Conservation (phyloP, 2,888 invertebrate genomes). For the Eumacrocentrus americanus region DNA sequence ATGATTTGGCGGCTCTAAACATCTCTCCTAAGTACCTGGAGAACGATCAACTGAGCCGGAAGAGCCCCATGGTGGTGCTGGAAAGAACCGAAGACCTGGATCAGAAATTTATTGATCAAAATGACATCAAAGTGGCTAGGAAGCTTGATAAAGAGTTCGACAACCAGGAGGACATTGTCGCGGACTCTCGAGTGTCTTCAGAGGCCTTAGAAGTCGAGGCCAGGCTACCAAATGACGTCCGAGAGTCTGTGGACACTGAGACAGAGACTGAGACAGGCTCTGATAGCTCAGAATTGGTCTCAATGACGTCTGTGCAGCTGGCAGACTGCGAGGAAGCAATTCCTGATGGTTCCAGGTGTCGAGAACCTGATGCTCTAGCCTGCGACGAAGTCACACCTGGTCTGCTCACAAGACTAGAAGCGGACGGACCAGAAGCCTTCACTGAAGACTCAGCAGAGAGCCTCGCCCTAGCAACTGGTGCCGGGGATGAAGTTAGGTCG, state of each 20-base stretch:
- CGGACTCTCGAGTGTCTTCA: slow-evolving; percentile 13
- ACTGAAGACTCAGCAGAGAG: slow-evolving; percentile 59
- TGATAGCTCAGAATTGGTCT: slow-evolving; percentile 49
- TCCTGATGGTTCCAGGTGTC: slow-evolving; percentile 38
- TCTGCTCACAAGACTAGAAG: slow-evolving; percentile 50
- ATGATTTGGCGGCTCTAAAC: too few relatives aligned
- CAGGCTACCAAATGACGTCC: slow-evolving; percentile 31
- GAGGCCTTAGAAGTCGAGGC: slow-evolving; percentile 22
- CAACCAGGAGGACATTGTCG: slow-evolving; percentile 12
- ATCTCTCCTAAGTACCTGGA: slow-evolving; percentile 29
- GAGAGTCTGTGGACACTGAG: slow-evolving; percentile 44
- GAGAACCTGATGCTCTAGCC: slow-evolving; percentile 45
- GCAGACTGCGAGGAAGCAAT: slow-evolving; percentile 39
- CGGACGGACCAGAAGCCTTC: slow-evolving; percentile 53
- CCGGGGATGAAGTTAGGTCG: slow-evolving; percentile 65
- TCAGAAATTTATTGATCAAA: slow-evolving; percentile 25
- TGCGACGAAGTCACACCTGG: slow-evolving; percentile 44
- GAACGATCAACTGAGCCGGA: slow-evolving; percentile 35
- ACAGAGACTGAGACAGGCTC: slow-evolving; percentile 53
- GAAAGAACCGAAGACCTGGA: slow-evolving; percentile 37
- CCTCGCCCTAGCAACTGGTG: slow-evolving; percentile 50
- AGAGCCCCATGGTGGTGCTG: slow-evolving; percentile 40
- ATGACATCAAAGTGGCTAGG: slow-evolving; percentile 29
- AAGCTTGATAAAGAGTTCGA: slow-evolving; percentile 16
- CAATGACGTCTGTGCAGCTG: slow-evolving; percentile 32